Evolutionary conservation across 2,797 vertebrate genomes (phyloP).

Genomic region (Sebastolobus alascanus): DNA sequence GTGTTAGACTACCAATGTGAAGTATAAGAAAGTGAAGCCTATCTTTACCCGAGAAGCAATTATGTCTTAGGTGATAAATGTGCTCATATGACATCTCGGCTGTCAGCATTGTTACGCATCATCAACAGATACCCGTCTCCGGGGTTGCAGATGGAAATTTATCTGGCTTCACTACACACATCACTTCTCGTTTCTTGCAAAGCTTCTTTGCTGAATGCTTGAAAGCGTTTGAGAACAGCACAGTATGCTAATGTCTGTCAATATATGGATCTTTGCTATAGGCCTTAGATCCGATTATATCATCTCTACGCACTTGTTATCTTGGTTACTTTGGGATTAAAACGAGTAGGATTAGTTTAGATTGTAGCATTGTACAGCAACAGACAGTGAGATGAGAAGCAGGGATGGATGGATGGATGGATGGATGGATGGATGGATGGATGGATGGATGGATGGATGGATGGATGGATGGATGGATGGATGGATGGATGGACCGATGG

Average conservation of each 20-base stretch:
- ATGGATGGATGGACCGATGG: too few relatives aligned
- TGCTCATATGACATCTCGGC: slow-evolving; percentile 58
- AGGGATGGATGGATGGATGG: background rate
- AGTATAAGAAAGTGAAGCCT: slow-evolving; percentile 43
- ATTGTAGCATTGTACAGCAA: background rate
- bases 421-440: background rate
- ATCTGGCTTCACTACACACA: slow-evolving; percentile 54
- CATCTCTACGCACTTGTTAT: slow-evolving; percentile 18
- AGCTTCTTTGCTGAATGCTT: slow-evolving; percentile 47
- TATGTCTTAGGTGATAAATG: slow-evolving; percentile 67
- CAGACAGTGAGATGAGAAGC: background rate
- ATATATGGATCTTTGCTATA: slow-evolving; percentile 21
- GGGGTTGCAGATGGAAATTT: slow-evolving; percentile 59
- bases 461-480: too few relatives aligned
- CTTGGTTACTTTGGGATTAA: slow-evolving; percentile 35
- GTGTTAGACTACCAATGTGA: slow-evolving; percentile 21
- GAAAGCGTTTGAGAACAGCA: slow-evolving; percentile 42
- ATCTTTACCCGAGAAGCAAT: slow-evolving; percentile 61
- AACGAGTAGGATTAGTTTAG: slow-evolving; percentile 1
- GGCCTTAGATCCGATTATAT: slow-evolving; percentile 39
- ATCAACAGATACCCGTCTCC: slow-evolving; percentile 56
- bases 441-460: background rate
- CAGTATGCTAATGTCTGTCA: slow-evolving; percentile 41
- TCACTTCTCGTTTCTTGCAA: slow-evolving; percentile 44
- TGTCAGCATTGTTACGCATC: slow-evolving; percentile 69